These are phyloP conservation scores for Buteo buteo DNA, from an alignment of 2,113 vertebrate species.

Conservation along the genomic window DNA sequence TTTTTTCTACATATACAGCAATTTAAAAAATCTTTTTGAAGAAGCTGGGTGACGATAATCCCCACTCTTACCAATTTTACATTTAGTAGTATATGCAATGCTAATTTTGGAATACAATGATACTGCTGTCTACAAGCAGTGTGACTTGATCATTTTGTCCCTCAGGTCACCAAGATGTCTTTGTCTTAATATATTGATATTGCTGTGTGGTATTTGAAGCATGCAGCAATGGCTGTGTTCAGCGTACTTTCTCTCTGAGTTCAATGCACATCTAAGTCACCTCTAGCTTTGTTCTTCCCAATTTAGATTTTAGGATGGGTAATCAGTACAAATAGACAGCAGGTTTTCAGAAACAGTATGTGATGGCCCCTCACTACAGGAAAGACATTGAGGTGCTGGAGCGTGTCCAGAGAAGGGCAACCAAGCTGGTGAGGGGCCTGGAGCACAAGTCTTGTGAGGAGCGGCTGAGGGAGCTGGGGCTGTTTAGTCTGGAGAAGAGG, in stretches of 20 bases:
- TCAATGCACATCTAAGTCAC: not conserved
- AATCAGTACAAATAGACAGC: not conserved
- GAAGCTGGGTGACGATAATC: not conserved
- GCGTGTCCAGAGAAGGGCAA: no score
- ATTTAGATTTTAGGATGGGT: not conserved
- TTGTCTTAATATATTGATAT: not conserved
- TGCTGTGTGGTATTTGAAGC: not conserved
- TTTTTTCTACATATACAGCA: not conserved
- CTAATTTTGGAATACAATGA: not conserved
- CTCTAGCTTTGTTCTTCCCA: not conserved
- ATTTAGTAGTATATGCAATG: not conserved
- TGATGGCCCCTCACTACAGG: not conserved
- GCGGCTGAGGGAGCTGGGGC: no score
- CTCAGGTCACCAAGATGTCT: not conserved
- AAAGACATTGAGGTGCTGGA: no score
- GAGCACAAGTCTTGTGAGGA: no score
- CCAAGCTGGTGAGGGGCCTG: no score
- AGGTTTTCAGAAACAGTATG: not conserved
- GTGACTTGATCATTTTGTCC: not conserved
- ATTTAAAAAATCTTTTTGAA: not conserved
- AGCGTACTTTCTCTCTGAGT: not conserved
- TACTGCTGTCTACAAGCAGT: not conserved
- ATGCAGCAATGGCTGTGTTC: not conserved
- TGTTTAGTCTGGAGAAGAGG: no score
- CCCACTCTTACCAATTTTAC: not conserved